These are phyloP conservation scores for Alces alces DNA, from an alignment of 2,113 vertebrate genomes.

Conservation along the genomic window DNA sequence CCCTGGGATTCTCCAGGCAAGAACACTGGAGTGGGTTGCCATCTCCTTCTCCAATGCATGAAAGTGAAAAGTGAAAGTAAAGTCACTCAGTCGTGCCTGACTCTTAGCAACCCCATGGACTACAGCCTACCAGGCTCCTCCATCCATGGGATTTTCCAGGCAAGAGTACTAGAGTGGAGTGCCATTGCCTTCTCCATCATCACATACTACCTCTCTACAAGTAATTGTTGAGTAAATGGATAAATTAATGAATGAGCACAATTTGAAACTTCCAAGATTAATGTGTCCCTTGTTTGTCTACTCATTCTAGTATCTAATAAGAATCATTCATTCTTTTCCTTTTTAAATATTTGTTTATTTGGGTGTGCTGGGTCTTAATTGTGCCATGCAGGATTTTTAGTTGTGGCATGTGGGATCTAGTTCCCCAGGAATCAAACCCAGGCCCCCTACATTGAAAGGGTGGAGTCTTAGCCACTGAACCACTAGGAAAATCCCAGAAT, in stretches of 20 bases:
- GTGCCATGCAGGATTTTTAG: neutral
- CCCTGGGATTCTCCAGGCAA: too few species aligned
- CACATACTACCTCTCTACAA: neutral
- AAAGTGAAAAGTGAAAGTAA: too few species aligned
- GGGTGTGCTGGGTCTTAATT: neutral
- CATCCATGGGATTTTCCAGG: too few species aligned
- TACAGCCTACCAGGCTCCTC: too few species aligned
- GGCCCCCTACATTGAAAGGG: neutral
- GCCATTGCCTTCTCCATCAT: too few species aligned
- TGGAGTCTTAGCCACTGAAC: neutral
- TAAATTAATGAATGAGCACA: neutral
- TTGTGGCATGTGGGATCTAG: neutral
- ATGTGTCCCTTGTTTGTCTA: neutral
- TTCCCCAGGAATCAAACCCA: neutral
- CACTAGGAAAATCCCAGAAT: neutral
- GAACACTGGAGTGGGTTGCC: too few species aligned
- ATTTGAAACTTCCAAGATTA: neutral
- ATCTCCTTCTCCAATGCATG: too few species aligned
- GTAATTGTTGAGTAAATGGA: neutral
- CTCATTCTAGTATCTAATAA: neutral
- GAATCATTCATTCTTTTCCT: neutral
- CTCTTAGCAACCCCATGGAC: too few species aligned
- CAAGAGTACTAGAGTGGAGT: too few species aligned
- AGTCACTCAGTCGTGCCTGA: too few species aligned
- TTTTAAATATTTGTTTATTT: neutral